phyloP scores from a whole-genome alignment of 64 coral and sea anemone genomes.

The Acropora tenuis region DNA sequence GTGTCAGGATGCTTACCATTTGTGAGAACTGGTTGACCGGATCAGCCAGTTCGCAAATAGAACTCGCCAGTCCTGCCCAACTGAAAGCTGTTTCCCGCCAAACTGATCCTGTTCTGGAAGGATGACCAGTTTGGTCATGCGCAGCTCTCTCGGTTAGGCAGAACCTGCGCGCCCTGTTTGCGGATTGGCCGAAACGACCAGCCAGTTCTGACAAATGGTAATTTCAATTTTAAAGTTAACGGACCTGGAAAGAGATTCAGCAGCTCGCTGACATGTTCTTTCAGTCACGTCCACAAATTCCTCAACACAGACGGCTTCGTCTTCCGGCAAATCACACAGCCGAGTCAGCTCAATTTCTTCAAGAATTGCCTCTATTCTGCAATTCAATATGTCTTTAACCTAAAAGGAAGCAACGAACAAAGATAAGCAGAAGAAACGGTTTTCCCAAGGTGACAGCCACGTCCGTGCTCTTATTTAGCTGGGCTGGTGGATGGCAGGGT shows the following conservation, averaged over 20 bases:
- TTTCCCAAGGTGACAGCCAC: too few species aligned
- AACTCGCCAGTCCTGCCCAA: too few species aligned
- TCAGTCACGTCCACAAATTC: slow-evolving; percentile 84
- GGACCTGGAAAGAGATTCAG: slow-evolving; percentile 83
- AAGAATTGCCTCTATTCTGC: slow-evolving; percentile 87
- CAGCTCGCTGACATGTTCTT: slow-evolving; percentile 60
- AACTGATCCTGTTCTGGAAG: too few species aligned
- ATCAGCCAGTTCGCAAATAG: too few species aligned
- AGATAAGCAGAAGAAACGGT: background rate
- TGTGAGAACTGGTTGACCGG: too few species aligned
- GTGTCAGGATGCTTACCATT: too few species aligned
- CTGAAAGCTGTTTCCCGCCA: too few species aligned
- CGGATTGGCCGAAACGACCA: background rate
- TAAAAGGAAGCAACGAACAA: background rate
- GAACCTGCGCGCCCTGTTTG: background rate
- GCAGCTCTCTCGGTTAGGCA: too few species aligned
- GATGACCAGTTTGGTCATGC: too few species aligned
- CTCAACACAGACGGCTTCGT: slow-evolving; percentile 88
- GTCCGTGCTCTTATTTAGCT: too few species aligned
- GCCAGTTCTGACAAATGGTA: background rate
- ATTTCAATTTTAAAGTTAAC: background rate
- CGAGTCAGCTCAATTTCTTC: slow-evolving; percentile 76
- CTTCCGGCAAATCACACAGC: slow-evolving; percentile 86
- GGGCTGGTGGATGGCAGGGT: too few species aligned
- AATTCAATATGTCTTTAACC: slow-evolving; percentile 96